phyloP scores from a whole-genome alignment of 2,797 vertebrate species.

The Decapterus maruadsi region DNA sequence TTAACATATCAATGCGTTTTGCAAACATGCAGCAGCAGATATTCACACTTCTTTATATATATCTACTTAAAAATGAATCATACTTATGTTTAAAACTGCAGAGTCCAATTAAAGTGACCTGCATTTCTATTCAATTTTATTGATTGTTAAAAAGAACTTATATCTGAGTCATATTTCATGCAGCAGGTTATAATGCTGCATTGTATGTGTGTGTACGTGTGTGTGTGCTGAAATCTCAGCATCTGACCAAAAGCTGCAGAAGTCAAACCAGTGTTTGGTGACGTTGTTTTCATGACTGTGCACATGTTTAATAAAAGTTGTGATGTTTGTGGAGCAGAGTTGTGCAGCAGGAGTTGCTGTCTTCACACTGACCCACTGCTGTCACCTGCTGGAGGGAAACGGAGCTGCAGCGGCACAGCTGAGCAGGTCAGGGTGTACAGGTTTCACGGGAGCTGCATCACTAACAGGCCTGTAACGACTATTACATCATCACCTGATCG shows the following conservation, averaged over 20 bases:
- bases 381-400: slow-evolving; percentile 71
- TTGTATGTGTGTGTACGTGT: too few relatives aligned
- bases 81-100: not conserved
- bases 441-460: too few relatives aligned
- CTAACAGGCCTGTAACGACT: too few relatives aligned
- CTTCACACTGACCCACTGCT: slow-evolving; percentile 50
- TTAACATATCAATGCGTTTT: slow-evolving; percentile 2
- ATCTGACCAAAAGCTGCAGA: not conserved
- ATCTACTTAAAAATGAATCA: not conserved
- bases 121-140: not conserved
- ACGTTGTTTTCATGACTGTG: not conserved
- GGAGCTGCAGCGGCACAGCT: slow-evolving; percentile 30
- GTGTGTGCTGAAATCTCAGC: not conserved
- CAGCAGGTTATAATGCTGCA: too few relatives aligned
- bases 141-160: not conserved
- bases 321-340: slow-evolving; percentile 10
- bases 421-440: too few relatives aligned
- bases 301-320: slow-evolving; percentile 48
- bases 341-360: slow-evolving; percentile 1
- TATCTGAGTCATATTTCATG: slow-evolving; percentile 7
- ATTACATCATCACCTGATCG: too few relatives aligned
- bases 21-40: slow-evolving; percentile 13
- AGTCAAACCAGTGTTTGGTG: not conserved
- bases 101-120: not conserved
- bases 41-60: not conserved